These are phyloP conservation scores for Strigamia maritima DNA, from an alignment of 2,888 invertebrate species.

Conservation along the genomic window DNA sequence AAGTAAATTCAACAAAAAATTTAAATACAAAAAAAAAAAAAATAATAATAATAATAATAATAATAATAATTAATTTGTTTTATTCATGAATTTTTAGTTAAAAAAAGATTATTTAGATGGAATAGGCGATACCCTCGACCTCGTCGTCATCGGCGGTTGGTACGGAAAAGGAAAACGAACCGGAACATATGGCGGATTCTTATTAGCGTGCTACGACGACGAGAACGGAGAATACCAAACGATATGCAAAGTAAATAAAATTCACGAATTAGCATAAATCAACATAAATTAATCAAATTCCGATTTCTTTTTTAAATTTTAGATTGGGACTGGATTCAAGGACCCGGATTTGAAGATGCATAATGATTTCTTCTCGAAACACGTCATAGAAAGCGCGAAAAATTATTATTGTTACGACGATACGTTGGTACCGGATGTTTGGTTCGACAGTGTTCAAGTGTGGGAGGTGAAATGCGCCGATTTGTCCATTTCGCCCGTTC, in stretches of 20 bases:
- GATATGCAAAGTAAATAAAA: slow-evolving; percentile 83
- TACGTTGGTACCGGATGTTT: slow-evolving; percentile 73
- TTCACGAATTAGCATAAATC: background rate
- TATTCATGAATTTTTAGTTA: slow-evolving; percentile 54
- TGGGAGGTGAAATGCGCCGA: slow-evolving; percentile 98
- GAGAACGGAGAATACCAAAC: slow-evolving; percentile 88
- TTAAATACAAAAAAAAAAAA: too few relatives aligned
- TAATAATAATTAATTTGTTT: background rate
- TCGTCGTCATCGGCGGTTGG: slow-evolving; percentile 93
- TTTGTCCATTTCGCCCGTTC: slow-evolving; percentile 90
- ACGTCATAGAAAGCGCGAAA: slow-evolving; percentile 70
- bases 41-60: background rate
- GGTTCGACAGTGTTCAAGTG: slow-evolving; percentile 82
- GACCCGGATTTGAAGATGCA: slow-evolving; percentile 82
- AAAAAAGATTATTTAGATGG: slow-evolving; percentile 98
- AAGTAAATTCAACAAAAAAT: too few relatives aligned
- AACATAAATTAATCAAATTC: background rate
- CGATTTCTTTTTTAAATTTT: slow-evolving; percentile 37
- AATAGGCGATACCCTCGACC: slow-evolving; percentile 92
- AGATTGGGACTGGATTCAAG: slow-evolving; percentile 90
- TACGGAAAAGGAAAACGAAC: slow-evolving; percentile 88
- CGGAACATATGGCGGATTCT: slow-evolving; percentile 89
- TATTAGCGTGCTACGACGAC: slow-evolving; percentile 88
- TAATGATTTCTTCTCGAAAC: slow-evolving; percentile 69
- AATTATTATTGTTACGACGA: slow-evolving; percentile 77